Evolutionary conservation across 2,113 vertebrate genomes (phyloP), one percentile per base, ranked within the genome.

Genomic region (Edolisoma coerulescens): DNA sequence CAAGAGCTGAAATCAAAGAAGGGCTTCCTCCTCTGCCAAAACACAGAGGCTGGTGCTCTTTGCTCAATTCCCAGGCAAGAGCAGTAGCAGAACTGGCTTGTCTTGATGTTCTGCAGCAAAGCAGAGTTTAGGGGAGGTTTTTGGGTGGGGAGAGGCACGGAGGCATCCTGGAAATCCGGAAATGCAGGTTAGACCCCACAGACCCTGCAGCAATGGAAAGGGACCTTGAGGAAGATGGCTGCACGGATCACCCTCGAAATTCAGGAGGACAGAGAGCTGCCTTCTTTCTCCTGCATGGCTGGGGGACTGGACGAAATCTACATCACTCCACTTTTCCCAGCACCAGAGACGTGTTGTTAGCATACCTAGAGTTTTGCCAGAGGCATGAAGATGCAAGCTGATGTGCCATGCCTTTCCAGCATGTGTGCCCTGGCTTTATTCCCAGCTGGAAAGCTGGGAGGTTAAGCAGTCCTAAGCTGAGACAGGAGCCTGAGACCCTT

Each of bases 81-180:
- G 74, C 74, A 14, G 78, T 4, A 70, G 61, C 81, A 91, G 82
- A 97, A 96, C 96, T 80, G 85, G 96, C 90, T 96, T 13, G 49
- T 83, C 95, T 83, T 65, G 82, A 79, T 39, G 70, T 22, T 79
- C 78, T 24, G 65, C 57, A 88, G 90, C 85, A 68, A 82, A 90
- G 74, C 45, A 61, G 5, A 16, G 68, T 41, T 85, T 26, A 44
- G 70, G 65, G 81, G 9, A 93, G 74, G 78, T 49, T 91, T 91
- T 68, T 45, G 85, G 74, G 87, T 53, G 75, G 85, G 78, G 88
- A 95, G 67, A 87, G 45, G 57, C 64, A 74, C 2, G 13, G 50
- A 92, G 60, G 74, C 94, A 93, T 77, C 65, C 70, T 65, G 95
- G 94, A 76, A 90, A 96, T 94, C 94, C 61, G 73, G 95, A 95